A percentile compares a stretch with the other conserved stretches of the same genome.
Conservation (phyloP, 1,140 invertebrate genomes). For the Acromyrmex heyeri region DNA sequence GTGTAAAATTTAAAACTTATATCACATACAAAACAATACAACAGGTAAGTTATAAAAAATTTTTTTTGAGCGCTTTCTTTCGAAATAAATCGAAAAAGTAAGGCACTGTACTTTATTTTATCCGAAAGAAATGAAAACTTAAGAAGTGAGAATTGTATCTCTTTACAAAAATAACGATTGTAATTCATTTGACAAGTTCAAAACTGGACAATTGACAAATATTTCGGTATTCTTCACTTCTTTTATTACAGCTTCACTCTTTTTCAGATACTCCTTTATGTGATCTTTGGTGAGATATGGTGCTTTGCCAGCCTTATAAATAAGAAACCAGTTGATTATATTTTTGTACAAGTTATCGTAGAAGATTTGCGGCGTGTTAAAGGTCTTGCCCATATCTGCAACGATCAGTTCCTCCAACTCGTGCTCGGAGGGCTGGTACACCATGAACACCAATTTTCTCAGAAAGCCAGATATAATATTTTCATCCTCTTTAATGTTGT, state of each 20-base stretch:
- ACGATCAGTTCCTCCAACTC: conserved; percentile 1
- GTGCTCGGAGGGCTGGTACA: neutral
- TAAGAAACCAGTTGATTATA: conserved; percentile 31
- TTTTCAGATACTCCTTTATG: neutral
- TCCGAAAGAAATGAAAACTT: neutral
- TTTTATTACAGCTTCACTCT: neutral
- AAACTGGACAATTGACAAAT: neutral
- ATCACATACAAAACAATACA: neutral
- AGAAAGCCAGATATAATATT: neutral
- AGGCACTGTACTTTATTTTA: neutral
- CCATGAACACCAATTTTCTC: conserved; percentile 29
- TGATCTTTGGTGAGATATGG: conserved; percentile 6
- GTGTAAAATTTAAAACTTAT: neutral
- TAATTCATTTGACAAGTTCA: neutral
- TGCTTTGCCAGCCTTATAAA: neutral
- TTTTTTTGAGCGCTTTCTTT: neutral
- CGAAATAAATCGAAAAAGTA: neutral
- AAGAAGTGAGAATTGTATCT: neutral
- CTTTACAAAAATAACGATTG: neutral
- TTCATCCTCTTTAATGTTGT: neutral
- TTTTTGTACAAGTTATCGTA: conserved; percentile 9
- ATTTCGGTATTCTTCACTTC: neutral
- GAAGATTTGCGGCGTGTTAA: neutral
- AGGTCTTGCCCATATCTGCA: neutral
- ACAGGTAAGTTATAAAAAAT: neutral